These are phyloP conservation scores for Cheilosia vulpina DNA, from an alignment of 2,888 invertebrate genomes.

Conservation along the genomic window DNA sequence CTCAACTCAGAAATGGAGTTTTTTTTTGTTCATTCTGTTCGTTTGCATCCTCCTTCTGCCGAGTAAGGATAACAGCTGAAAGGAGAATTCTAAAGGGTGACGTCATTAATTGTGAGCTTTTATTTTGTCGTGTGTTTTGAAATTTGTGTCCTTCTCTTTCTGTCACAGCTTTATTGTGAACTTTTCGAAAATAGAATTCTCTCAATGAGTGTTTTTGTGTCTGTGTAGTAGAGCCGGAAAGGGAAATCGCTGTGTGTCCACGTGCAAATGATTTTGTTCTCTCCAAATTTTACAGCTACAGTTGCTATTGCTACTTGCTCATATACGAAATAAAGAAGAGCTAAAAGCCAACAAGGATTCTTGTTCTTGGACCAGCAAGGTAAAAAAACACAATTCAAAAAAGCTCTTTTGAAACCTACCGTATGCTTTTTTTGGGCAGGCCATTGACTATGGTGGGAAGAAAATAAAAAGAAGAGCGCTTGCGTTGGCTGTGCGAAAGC, in stretches of 20 bases:
- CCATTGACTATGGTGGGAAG: slow-evolving; percentile 42
- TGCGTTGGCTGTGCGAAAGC: slow-evolving; percentile 66
- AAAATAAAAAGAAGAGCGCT: slow-evolving; percentile 49
- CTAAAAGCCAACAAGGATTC: too few species aligned
- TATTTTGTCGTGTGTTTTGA: slow-evolving; percentile 50
- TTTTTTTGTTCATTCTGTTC: slow-evolving; percentile 20
- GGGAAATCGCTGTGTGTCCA: slow-evolving; percentile 51
- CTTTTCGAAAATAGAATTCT: slow-evolving; percentile 16
- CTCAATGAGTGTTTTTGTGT: neutral
- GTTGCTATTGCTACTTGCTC: too few species aligned
- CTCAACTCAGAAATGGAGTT: slow-evolving; percentile 68
- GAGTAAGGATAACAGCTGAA: slow-evolving; percentile 54
- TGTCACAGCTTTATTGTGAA: neutral
- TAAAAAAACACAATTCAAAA: neutral
- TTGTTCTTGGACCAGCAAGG: too few species aligned
- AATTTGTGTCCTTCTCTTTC: slow-evolving; percentile 24
- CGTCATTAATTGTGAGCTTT: slow-evolving; percentile 70
- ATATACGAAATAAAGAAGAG: too few species aligned
- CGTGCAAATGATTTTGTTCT: slow-evolving; percentile 31
- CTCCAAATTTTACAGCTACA: slow-evolving; percentile 24
- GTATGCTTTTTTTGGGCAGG: slow-evolving; percentile 65
- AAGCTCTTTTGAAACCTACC: slow-evolving; percentile 47
- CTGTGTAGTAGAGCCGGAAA: slow-evolving; percentile 29
- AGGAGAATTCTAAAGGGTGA: slow-evolving; percentile 54
- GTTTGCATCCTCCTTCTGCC: slow-evolving; percentile 14